These are phyloP conservation scores for Gnathonemus longibarbis DNA, from an alignment of 2,113 vertebrate species.

Conservation along the genomic window DNA sequence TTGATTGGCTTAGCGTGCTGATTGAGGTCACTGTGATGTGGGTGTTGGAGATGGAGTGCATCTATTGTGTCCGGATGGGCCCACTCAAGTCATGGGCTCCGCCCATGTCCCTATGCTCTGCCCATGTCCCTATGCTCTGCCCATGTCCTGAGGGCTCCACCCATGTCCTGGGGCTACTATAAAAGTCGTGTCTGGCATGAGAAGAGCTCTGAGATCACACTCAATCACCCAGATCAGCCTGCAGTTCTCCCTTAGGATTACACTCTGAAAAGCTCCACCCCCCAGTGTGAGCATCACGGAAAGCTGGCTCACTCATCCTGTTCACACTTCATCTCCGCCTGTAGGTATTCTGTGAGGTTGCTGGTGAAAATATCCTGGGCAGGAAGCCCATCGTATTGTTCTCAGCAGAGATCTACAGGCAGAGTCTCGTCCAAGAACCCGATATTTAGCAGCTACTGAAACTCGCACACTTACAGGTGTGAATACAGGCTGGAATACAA, in stretches of 20 bases:
- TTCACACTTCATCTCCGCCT: background rate
- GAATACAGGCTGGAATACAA: background rate
- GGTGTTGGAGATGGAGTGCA: background rate
- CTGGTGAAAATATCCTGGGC: background rate
- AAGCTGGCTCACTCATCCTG: background rate
- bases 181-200: background rate
- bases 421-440: background rate
- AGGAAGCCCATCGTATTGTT: background rate
- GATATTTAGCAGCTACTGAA: background rate
- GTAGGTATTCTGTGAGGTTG: background rate
- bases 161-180: background rate
- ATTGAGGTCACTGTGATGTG: background rate
- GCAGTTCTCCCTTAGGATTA: background rate
- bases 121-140: background rate
- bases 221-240: background rate
- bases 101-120: no score
- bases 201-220: background rate
- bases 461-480: background rate
- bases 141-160: background rate
- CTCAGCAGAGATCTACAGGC: background rate
- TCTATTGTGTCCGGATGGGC: background rate
- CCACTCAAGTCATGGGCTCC: background rate
- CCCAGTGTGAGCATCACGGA: background rate
- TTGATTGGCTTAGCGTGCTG: background rate
- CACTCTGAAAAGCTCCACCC: background rate